A percentile compares a stretch with the other conserved stretches of the same genome.
Conservation (phyloP, 1,140 invertebrate species). For the Panulirus ornatus region DNA sequence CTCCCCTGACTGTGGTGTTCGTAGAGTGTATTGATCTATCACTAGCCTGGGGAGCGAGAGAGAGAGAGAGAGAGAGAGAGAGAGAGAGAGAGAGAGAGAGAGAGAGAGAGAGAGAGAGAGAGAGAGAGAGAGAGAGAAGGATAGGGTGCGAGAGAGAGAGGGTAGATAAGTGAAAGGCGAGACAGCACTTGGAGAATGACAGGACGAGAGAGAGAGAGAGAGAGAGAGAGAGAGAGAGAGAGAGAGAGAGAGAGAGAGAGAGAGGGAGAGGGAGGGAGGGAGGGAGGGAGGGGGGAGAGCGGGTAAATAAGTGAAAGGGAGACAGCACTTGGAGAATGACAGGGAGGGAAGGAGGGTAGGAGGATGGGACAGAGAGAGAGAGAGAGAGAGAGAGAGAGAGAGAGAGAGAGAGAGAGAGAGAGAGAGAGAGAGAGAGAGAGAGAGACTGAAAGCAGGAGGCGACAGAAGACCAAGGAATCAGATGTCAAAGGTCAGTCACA, state of each 20-base stretch:
- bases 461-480: background rate
- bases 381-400: constrained; percentile 6
- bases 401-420: constrained; percentile 7
- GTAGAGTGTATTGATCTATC: background rate
- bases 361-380: too few species aligned
- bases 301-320: background rate
- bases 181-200: background rate
- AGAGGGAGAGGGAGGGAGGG: background rate
- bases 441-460: too few species aligned
- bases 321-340: background rate
- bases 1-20: background rate
- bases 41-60: too few species aligned
- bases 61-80: background rate
- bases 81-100: background rate
- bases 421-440: constrained; percentile 7
- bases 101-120: background rate
- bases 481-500: background rate
- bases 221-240: constrained; percentile 7
- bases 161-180: background rate
- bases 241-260: constrained; percentile 7
- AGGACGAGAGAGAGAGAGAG: background rate
- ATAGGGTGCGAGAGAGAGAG: background rate
- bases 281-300: background rate
- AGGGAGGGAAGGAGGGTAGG: background rate
- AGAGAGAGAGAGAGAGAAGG: background rate